Percentiles rank a stretch among this genome's conserved stretches.
phyloP scores from a whole-genome alignment of 2,113 vertebrate species.

The Calidris pygmaea region DNA sequence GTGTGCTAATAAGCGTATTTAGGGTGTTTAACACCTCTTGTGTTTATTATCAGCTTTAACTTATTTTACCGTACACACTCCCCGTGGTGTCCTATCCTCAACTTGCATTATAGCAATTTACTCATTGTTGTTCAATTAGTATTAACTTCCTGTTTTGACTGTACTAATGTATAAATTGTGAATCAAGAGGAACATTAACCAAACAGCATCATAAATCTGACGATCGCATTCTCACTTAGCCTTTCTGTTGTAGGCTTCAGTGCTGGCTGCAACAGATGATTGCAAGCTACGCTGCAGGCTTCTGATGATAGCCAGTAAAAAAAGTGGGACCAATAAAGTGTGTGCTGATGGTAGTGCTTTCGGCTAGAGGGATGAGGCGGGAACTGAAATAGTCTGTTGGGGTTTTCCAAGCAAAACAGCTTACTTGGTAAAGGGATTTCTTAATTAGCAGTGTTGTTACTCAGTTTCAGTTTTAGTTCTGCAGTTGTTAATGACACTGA shows the following conservation, averaged over 20 bases:
- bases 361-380: background rate
- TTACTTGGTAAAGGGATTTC: background rate
- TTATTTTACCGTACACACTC: background rate
- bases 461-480: background rate
- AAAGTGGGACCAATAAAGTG: background rate
- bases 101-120: background rate
- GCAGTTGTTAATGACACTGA: background rate
- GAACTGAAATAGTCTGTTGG: background rate
- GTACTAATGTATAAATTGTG: background rate
- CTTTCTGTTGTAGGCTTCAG: background rate
- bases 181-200: background rate
- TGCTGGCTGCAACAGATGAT: background rate
- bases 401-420: background rate
- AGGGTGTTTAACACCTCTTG: background rate
- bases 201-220: background rate
- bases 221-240: background rate
- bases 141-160: background rate
- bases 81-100: background rate
- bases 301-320: background rate
- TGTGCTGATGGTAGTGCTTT: background rate
- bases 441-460: background rate
- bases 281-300: background rate
- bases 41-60: background rate
- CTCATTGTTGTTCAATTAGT: background rate
- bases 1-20: background rate